Conservation (phyloP, 2,888 invertebrate genomes). For the Apamea epomidion region DNA sequence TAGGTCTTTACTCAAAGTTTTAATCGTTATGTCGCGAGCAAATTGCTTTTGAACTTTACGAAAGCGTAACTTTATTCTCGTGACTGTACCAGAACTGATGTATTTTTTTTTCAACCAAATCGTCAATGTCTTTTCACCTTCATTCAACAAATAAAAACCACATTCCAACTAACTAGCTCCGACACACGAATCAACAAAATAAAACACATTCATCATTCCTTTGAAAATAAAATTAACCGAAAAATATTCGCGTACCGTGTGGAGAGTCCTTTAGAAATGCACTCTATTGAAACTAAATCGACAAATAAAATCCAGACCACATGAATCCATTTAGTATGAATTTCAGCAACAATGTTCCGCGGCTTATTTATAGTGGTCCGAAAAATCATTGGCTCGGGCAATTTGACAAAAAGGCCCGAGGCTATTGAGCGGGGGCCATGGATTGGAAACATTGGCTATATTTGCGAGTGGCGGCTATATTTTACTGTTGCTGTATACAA, state of each 20-base stretch:
- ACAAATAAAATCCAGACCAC: conserved; percentile 46
- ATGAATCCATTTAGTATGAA: conserved; percentile 44
- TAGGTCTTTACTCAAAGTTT: not conserved
- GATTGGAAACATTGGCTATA: conserved; percentile 40
- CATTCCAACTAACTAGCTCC: conserved; percentile 12
- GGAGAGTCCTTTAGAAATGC: conserved; percentile 20
- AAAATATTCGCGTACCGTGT: conserved; percentile 7
- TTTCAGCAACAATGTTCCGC: conserved; percentile 35
- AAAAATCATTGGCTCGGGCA: conserved; percentile 48
- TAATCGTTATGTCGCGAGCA: not conserved
- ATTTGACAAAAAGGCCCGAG: conserved; percentile 49
- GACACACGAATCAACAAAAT: not conserved
- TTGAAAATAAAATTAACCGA: conserved; percentile 20
- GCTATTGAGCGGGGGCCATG: conserved; percentile 45
- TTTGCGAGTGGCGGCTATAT: conserved; percentile 34
- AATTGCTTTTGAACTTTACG: not conserved
- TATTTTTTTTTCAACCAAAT: not conserved
- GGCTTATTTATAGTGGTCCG: conserved; percentile 44
- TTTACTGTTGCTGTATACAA: conserved; percentile 39
- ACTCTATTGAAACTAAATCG: conserved; percentile 40
- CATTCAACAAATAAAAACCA: not conserved
- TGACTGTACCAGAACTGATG: not conserved
- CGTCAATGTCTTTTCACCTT: not conserved
- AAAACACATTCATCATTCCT: not conserved
- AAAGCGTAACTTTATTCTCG: not conserved